Conservation (phyloP, 2,888 invertebrate genomes). For the Homarus gammarus region DNA sequence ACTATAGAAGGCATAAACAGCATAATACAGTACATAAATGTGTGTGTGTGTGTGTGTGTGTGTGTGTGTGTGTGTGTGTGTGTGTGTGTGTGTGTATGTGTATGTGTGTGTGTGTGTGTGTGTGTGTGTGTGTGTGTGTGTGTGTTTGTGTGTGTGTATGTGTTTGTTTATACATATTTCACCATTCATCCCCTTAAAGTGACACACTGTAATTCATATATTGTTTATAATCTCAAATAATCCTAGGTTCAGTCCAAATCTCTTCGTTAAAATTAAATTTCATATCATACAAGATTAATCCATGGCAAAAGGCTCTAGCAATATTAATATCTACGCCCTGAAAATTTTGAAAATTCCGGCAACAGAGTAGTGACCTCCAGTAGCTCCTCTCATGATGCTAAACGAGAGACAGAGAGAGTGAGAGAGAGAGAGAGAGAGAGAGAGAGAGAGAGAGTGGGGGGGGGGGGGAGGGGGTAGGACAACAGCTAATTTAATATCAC, state of each 20-base stretch:
- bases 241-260: too few species aligned
- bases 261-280: not conserved
- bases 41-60: slow-evolving; percentile 1
- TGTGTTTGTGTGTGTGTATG: slow-evolving; percentile 34
- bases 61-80: slow-evolving; percentile 35
- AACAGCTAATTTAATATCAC: too few species aligned
- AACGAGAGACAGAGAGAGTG: too few species aligned
- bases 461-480: too few species aligned
- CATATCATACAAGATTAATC: not conserved
- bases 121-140: slow-evolving; percentile 22
- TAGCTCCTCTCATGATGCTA: too few species aligned
- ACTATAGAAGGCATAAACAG: not conserved
- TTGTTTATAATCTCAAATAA: too few species aligned
- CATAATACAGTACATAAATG: not conserved
- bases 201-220: not conserved
- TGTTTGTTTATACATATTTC: slow-evolving; percentile 29
- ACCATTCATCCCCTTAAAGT: slow-evolving; percentile 2
- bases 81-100: slow-evolving; percentile 10
- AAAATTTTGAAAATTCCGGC: too few species aligned
- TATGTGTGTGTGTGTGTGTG: not conserved
- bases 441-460: too few species aligned
- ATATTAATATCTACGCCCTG: not conserved
- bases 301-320: not conserved
- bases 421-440: too few species aligned
- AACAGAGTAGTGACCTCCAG: too few species aligned